phyloP scores from a whole-genome alignment of 2,888 invertebrate species.

The Phengaris alcon region DNA sequence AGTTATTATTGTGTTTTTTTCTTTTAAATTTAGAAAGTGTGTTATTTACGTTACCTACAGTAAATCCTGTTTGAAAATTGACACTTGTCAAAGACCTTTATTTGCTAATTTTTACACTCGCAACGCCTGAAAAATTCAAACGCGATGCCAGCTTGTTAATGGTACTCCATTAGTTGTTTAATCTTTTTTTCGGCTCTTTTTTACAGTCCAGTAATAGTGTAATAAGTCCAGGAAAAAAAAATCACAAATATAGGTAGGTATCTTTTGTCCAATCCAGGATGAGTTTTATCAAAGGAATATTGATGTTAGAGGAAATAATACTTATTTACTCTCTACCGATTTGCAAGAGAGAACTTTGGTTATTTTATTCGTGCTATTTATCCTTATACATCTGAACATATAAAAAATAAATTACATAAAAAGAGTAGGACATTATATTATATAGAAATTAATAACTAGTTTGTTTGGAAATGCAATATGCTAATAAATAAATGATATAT shows the following conservation, averaged over 20 bases:
- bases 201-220: neutral
- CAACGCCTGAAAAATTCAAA: neutral
- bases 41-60: neutral
- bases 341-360: constrained; percentile 25
- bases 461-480: too few species aligned
- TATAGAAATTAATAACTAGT: too few species aligned
- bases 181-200: neutral
- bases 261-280: neutral
- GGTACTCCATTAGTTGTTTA: neutral
- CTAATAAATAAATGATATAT: too few species aligned
- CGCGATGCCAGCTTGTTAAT: neutral
- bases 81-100: neutral
- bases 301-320: constrained; percentile 18
- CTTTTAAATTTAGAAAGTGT: neutral
- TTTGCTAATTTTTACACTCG: neutral
- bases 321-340: constrained; percentile 18
- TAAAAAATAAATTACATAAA: constrained; percentile 26
- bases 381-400: constrained; percentile 23
- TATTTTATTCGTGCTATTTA: constrained; percentile 20
- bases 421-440: constrained; percentile 4
- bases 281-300: constrained; percentile 18
- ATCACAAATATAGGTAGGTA: neutral
- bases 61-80: neutral
- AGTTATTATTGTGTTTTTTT: neutral
- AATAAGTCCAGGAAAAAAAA: neutral